A percentile compares a stretch with the other conserved stretches of the same genome.
Conservation (phyloP, 2,113 vertebrate genomes). For the Andinoacara biseriatus region DNA sequence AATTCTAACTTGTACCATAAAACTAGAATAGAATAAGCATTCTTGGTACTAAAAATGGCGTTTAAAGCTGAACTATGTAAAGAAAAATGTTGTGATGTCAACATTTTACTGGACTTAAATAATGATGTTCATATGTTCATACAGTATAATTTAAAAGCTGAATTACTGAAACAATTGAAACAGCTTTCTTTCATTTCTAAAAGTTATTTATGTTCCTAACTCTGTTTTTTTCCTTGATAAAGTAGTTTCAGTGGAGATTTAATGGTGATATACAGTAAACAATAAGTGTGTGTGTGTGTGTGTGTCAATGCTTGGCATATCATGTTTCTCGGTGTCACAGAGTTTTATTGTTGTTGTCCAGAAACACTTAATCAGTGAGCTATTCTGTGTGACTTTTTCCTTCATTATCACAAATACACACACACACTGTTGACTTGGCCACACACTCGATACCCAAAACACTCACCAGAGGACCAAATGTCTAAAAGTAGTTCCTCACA, state of each 20-base stretch:
- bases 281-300: not conserved
- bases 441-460: not conserved
- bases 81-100: not conserved
- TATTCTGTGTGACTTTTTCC: not conserved
- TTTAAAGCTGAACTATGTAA: not conserved
- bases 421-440: not conserved
- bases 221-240: not conserved
- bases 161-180: not conserved
- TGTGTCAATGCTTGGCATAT: not conserved
- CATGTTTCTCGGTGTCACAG: not conserved
- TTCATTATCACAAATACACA: not conserved
- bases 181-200: not conserved
- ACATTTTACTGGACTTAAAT: not conserved
- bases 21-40: not conserved
- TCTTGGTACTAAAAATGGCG: not conserved
- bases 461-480: not conserved
- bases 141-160: too few species aligned
- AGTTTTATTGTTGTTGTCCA: not conserved
- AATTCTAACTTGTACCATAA: not conserved
- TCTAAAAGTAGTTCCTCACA: not conserved
- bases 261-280: too few species aligned
- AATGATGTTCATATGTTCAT: not conserved
- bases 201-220: not conserved
- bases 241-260: not conserved
- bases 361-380: not conserved